phyloP scores from a whole-genome alignment of 1,140 invertebrate species.

The silkworm (Bombyx mori) region ASM3026992v2 NC_085131.1:934001-934500 shows the following conservation, averaged over 20 bases:
- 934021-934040: conserved; percentile 42
- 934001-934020: conserved; percentile 48
- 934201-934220: conserved; percentile 12
- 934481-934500: too few species aligned
- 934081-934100: conserved; percentile 17
- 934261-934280: conserved; percentile 16
- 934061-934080: conserved; percentile 15
- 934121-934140: conserved; percentile 6
- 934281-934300: conserved; percentile 10
- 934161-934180: conserved; percentile 13
- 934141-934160: conserved; percentile 11
- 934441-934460: too few species aligned
- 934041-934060: conserved; percentile 16
- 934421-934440: too few species aligned
- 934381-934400: conserved; percentile 1
- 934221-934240: conserved; percentile 12
- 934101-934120: conserved; percentile 12
- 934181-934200: conserved; percentile 3
- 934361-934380: conserved; percentile 4
- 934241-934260: conserved; percentile 7
- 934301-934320: neutral
- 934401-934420: neutral
- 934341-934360: conserved; percentile 2
- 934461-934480: too few species aligned
- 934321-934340: neutral